Percentiles rank a stretch among this genome's conserved stretches.
Conservation (phyloP, 2,797 vertebrate genomes). For the Molothrus ater region DNA sequence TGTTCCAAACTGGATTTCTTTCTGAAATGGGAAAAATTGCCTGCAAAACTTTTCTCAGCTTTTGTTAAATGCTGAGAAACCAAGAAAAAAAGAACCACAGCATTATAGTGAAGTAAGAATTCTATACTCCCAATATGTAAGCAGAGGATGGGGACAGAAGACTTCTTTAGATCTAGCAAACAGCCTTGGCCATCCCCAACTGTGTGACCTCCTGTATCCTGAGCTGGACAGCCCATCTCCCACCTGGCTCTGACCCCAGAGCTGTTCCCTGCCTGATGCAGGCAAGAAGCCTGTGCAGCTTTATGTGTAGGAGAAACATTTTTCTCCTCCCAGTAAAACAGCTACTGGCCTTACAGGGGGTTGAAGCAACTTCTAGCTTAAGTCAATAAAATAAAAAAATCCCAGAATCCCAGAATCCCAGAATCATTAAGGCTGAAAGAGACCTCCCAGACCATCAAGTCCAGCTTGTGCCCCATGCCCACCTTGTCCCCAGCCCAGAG, state of each 20-base stretch:
- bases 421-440: neutral
- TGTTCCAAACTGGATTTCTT: neutral
- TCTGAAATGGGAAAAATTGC: neutral
- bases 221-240: neutral
- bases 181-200: neutral
- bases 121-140: neutral
- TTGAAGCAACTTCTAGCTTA: neutral
- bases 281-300: neutral
- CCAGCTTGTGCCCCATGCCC: accelerated
- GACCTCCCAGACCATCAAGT: accelerated
- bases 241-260: neutral
- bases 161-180: neutral
- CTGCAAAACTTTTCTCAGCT: neutral
- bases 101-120: neutral
- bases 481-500: neutral
- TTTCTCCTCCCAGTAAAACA: neutral
- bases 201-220: accelerated
- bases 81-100: neutral
- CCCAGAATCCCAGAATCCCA: neutral
- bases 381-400: neutral
- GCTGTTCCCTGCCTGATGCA: neutral
- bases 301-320: neutral
- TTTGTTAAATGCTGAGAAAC: neutral
- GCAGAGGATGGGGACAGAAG: neutral
- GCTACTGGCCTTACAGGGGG: neutral